Evolutionary conservation across 2,113 vertebrate species (phyloP).

Genomic region (Capra hircus): DNA sequence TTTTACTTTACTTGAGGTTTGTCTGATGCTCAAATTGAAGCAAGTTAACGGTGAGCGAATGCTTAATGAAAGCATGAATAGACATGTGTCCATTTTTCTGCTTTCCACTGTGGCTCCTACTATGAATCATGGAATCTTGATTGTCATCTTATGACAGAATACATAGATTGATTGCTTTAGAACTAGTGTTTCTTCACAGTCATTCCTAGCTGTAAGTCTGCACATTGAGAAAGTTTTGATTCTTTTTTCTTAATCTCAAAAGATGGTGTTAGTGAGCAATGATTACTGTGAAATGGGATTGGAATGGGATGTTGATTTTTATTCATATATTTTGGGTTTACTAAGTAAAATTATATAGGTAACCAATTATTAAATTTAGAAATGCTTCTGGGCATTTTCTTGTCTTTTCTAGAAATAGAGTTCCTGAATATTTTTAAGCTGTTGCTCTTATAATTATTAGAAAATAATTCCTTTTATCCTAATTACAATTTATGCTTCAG

Average conservation of each 20-base stretch:
- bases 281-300: not conserved
- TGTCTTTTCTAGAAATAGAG: not conserved
- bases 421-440: not conserved
- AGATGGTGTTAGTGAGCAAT: not conserved
- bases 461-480: not conserved
- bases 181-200: not conserved
- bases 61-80: not conserved
- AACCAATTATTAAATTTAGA: not conserved
- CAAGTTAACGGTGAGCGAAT: not conserved
- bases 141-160: not conserved
- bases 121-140: not conserved
- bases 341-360: not conserved
- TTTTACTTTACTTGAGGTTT: not conserved
- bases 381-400: not conserved
- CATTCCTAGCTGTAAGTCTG: not conserved
- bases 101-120: not conserved
- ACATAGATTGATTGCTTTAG: not conserved
- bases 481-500: not conserved
- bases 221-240: not conserved
- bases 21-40: not conserved
- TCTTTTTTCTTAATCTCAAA: not conserved
- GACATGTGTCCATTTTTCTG: not conserved
- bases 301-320: not conserved
- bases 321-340: not conserved
- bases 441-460: not conserved